Base-by-base conservation (phyloP, 2,888 invertebrate genomes). In the Cephus pygmeus region DNA sequence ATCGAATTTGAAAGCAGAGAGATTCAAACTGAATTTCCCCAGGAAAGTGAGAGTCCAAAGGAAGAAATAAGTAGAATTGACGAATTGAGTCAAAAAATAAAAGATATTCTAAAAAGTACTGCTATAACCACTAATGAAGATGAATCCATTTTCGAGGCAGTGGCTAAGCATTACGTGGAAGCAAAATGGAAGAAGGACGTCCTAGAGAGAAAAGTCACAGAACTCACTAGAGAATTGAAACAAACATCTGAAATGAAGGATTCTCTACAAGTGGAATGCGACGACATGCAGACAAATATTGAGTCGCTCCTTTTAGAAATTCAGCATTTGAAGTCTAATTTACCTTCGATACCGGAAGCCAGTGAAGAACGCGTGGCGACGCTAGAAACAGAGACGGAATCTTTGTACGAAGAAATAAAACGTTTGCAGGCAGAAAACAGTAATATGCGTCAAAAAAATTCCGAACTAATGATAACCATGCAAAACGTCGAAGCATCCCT, bases 401-500 rank as follows among this genome's bases (percentile, higher is more conserved):
- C 90, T 2, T 82, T 92, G 35, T 90, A 91, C 34, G 90, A 92
- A 30, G 87, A 90, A 69, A 89, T 93, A 11, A 92, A 92, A 76
- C 91, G 92, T 4, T 85, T 93, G 2, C 92, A 92, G 79, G 90
- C 91, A 0, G 90, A 90, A 69, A 88, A 87, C 31, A 83, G 85
- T 6, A 79, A 76, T 6, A 73, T 90, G 31, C 83, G 85, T 31
- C 77, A 85, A 6, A 83, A 86, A 12, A 88, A 90, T 34, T 79
- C 85, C 1, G 88, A 87, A 36, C 79, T 91, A 33, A 83, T 87
- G 6, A 79, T 83, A 11, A 86, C 85, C 34, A 80, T 85, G 33
- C 81, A 81, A n/a, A 80, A 75, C 12, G 81, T 91, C 12, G 92
- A 92, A 84, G 90, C 92, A 68, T 92, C 92, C 85, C 92, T 93